These are phyloP conservation scores for Erithacus rubecula DNA, from an alignment of 2,797 vertebrate species.

Conservation along the genomic window DNA sequence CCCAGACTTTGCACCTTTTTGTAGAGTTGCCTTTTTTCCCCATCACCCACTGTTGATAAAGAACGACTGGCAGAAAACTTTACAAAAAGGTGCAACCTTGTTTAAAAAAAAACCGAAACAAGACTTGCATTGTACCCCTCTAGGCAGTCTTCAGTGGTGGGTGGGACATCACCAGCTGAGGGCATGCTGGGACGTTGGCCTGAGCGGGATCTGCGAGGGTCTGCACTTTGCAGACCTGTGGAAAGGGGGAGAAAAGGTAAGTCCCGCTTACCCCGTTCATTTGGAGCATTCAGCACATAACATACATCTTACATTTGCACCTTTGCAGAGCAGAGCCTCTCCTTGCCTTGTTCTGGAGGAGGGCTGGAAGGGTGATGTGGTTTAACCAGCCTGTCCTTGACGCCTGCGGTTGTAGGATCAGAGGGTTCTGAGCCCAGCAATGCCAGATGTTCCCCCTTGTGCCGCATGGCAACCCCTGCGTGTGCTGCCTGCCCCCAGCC, in stretches of 20 bases:
- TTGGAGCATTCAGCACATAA: conserved; percentile 48
- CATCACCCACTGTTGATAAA: conserved; percentile 16
- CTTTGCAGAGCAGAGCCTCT: conserved; percentile 24
- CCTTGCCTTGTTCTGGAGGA: not conserved
- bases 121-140: conserved; percentile 62
- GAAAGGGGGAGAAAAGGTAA: conserved; percentile 63
- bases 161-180: conserved; percentile 70
- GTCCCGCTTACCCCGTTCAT: conserved; percentile 45
- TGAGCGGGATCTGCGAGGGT: conserved; percentile 59
- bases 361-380: not conserved
- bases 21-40: conserved; percentile 38
- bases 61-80: conserved; percentile 30
- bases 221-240: conserved; percentile 65
- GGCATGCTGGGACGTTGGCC: conserved; percentile 66
- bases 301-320: conserved; percentile 46
- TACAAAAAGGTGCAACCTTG: conserved; percentile 51
- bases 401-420: not conserved
- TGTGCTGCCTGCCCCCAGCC: not conserved
- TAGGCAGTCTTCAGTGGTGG: conserved; percentile 71
- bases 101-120: conserved; percentile 15
- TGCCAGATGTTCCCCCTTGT: not conserved
- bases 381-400: not conserved
- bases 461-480: conserved; percentile 19
- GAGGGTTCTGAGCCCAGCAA: not conserved
- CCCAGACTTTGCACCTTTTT: conserved; percentile 54